Base-by-base conservation (phyloP, 1,140 invertebrate species). In the Nasonia longicornis region DNA sequence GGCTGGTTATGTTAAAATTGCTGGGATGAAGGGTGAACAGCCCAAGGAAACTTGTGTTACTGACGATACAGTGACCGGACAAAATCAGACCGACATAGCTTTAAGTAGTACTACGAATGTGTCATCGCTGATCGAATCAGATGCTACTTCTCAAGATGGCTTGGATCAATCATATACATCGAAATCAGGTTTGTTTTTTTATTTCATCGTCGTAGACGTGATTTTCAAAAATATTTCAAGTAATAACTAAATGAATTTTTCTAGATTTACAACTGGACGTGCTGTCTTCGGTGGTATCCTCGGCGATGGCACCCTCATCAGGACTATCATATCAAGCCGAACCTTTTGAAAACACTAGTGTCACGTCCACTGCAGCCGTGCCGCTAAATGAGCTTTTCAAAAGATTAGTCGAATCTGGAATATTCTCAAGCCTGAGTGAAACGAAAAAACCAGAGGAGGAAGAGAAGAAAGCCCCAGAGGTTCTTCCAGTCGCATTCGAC, bases 381-480 rank as follows among this genome's bases (percentile, higher is more conserved):
- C 92, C 93, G 73, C 88, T 96, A 0, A 94, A 93, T 81, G 95
- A 97, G 85, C 88, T 98, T 29, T 96, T 97, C 85, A 94, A 95
- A 82, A 96, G 96, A 87, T 89, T 98, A 0, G 93, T 97, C 0
- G 95, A 94, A 0, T 95, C 95, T 31, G 97, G 97, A n/a, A 95
- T 98, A 31, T 94, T 98, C 64, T 93, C 92, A 2, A 91, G 91
- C 16, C 76, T 92, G 69, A 70, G 82, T 3, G 87, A 88, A 79
- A 84, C 90, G 74, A 89, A 91, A 83, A 90, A 92, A 72, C 88
- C 89, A 52, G 87, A 88, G 7, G 91, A 91, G 64, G 86, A 87
- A 81, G 88, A 90, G 63, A 84, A 90, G 79, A 91, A 93, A 82
- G 86, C 87, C 14, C 89, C 91, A 6, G 90, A 92, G 79, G 92